Evolutionary conservation across 1,140 invertebrate genomes (phyloP), one percentile per base, ranked within the genome.

Genomic region (Solen grandis): DNA sequence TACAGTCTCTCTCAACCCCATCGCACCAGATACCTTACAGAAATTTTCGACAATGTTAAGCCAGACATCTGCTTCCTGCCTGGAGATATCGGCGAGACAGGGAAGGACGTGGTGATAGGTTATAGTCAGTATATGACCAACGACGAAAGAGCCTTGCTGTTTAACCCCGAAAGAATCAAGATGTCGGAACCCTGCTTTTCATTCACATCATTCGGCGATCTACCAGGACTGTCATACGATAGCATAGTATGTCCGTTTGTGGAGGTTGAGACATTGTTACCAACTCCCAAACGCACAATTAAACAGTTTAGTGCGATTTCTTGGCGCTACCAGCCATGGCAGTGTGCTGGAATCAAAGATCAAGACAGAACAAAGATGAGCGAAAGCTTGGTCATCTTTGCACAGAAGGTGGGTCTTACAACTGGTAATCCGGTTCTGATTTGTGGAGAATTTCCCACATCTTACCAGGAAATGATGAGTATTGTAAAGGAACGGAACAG

Each of bases 41-140:
- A 31, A 36, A 1, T 73, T 3, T 59, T 73, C n/a, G 22, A 22
- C 5, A 5, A 8, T 4, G 46, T 35, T 1, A 36, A 73, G 33
- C 69, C 69, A 16, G 69, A 59, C 31, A 73, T 73, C 25, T 73
- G 69, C 33, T 59, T 73, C 16, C 38, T 73, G 8, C 69, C 69
- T 8, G 69, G 69, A 22, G 69, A 73, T 38, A 55, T 57, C 31
- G 38, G 38, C 57, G 27, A 10, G 19, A 55, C 55, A 4, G 41
- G 29, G 22, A 10, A 57, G 19, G 59, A 57, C n/a, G 52, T 31
- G 2, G 35, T 73, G 1, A 2, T 35, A 36, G 54, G 54, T 2
- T 73, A 73, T 41, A 55, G 54, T 25, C 69, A 73, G n/a, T 73
- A 29, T 29, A 35, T 14, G 1, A 2, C 59, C n/a, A 1, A 2